Evolutionary conservation across 2,797 vertebrate genomes (phyloP).

Genomic region (Scyliorhinus canicula): DNA sequence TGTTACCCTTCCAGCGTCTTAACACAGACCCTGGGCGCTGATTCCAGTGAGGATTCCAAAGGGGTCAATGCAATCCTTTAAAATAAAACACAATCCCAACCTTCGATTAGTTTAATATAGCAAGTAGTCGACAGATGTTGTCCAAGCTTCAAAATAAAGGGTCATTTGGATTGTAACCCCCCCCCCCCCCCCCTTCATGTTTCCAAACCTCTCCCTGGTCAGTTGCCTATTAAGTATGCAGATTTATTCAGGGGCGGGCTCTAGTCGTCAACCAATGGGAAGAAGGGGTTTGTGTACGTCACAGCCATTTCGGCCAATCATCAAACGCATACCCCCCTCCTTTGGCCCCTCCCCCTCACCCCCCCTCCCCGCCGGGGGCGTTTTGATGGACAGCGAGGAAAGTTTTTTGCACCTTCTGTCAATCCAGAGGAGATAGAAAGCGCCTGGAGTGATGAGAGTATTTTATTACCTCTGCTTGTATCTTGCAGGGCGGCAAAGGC

Average conservation of each 20-base stretch:
- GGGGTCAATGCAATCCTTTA: slow-evolving; percentile 28
- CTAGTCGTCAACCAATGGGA: slow-evolving; percentile 57
- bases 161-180: slow-evolving; percentile 46
- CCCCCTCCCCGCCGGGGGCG: background rate
- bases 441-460: slow-evolving; percentile 60
- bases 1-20: slow-evolving; percentile 49
- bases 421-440: slow-evolving; percentile 57
- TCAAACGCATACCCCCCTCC: slow-evolving; percentile 49
- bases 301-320: slow-evolving; percentile 53
- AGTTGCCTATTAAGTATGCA: slow-evolving; percentile 52
- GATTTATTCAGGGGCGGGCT: slow-evolving; percentile 46
- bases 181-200: background rate
- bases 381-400: slow-evolving; percentile 58
- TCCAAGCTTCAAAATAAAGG: slow-evolving; percentile 50
- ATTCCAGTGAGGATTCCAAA: background rate
- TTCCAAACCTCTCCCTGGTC: slow-evolving; percentile 44
- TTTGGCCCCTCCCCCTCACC: slow-evolving; percentile 43
- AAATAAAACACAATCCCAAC: slow-evolving; percentile 18
- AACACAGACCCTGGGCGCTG: slow-evolving; percentile 39
- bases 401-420: slow-evolving; percentile 60
- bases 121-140: slow-evolving; percentile 42
- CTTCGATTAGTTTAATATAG: slow-evolving; percentile 51
- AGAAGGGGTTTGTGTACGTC: slow-evolving; percentile 51
- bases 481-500: slow-evolving; percentile 54
- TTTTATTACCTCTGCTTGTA: slow-evolving; percentile 69